phyloP scores from a whole-genome alignment of 1,140 invertebrate genomes.

The Macrostomum lignano region DNA sequence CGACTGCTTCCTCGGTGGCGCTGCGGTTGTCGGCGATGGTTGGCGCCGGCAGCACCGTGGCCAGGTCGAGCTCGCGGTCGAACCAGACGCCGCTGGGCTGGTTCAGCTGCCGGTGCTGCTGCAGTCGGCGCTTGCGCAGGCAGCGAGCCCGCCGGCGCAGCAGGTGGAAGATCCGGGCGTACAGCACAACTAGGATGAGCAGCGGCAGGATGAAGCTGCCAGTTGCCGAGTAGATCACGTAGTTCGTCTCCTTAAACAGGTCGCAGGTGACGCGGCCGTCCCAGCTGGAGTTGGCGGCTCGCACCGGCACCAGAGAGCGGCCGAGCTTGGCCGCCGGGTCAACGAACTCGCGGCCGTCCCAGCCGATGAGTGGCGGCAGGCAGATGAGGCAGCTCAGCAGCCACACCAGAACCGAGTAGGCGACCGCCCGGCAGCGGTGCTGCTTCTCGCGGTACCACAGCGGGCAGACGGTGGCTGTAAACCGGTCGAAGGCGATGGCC shows the following conservation, averaged over 20 bases:
- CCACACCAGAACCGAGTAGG: slow-evolving; percentile 26
- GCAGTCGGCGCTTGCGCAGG: not conserved
- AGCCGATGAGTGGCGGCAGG: slow-evolving; percentile 23
- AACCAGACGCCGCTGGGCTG: no score
- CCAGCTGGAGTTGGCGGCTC: slow-evolving; percentile 12
- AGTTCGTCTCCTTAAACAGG: slow-evolving; percentile 36
- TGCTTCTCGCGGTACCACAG: slow-evolving; percentile 23
- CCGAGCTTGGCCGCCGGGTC: not conserved
- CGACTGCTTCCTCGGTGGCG: no score
- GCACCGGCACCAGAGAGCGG: not conserved
- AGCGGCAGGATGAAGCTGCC: slow-evolving; percentile 84
- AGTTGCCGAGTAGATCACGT: slow-evolving; percentile 74
- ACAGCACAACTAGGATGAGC: slow-evolving; percentile 80
- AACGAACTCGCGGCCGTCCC: slow-evolving; percentile 8
- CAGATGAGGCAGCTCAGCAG: slow-evolving; percentile 22
- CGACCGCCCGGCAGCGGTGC: slow-evolving; percentile 14
- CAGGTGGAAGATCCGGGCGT: slow-evolving; percentile 65
- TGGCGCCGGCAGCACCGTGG: no score
- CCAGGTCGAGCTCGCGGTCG: no score
- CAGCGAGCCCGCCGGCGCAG: slow-evolving; percentile 9
- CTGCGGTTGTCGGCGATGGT: no score
- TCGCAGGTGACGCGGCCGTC: slow-evolving; percentile 19
- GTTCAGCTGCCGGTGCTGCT: no score
- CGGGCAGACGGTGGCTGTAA: slow-evolving; percentile 25
- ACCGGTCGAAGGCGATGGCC: slow-evolving; percentile 25